These are phyloP conservation scores for Panthera leo DNA, from an alignment of 2,113 vertebrate species.

Conservation along the genomic window DNA sequence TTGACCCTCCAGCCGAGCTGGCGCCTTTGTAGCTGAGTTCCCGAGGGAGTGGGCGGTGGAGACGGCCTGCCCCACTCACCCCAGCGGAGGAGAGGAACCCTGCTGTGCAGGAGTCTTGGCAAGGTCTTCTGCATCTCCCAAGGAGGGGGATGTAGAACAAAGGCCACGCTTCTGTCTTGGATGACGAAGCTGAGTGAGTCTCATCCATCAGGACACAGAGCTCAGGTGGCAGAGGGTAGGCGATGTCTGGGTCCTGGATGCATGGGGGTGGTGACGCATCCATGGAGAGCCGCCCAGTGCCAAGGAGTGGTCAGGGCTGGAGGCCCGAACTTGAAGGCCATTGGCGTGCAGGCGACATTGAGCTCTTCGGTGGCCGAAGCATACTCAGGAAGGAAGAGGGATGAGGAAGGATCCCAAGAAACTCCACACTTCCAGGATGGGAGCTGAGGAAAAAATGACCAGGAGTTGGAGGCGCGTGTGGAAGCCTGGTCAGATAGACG, in stretches of 20 bases:
- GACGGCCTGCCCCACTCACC: neutral
- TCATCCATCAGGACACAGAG: neutral
- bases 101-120: neutral
- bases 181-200: neutral
- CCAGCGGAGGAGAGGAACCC: neutral
- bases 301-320: neutral
- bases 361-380: neutral
- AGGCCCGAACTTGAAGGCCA: neutral
- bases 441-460: neutral
- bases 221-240: neutral
- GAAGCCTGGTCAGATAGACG: neutral
- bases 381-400: neutral
- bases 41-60: neutral
- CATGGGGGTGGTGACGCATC: accelerated
- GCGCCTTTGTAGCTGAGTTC: neutral
- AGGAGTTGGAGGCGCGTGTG: neutral
- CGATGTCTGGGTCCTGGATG: no score
- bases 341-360: neutral
- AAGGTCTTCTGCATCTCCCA: neutral
- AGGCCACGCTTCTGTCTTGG: neutral
- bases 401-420: neutral
- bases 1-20: neutral
- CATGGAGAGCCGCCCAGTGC: neutral
- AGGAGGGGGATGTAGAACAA: neutral
- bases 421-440: neutral